Evolutionary conservation across 2,888 invertebrate species (phyloP).

Genomic region (Adelognathus sp.): DNA sequence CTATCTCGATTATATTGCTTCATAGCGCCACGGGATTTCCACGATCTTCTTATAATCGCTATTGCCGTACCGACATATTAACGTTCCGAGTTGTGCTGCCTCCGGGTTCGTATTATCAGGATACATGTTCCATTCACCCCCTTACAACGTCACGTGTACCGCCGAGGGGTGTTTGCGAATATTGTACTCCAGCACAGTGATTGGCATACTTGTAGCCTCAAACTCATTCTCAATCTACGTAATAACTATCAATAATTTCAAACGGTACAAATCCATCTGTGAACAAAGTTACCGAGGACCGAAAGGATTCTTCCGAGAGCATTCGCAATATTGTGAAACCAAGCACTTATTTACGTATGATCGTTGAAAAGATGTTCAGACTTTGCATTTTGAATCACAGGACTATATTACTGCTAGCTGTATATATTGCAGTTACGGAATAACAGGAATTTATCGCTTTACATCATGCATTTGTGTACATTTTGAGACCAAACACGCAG

Average conservation of each 20-base stretch:
- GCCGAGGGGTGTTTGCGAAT: background rate
- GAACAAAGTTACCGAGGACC: too few relatives aligned
- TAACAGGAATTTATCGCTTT: too few relatives aligned
- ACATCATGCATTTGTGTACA: too few relatives aligned
- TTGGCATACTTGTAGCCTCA: background rate
- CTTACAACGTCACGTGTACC: background rate
- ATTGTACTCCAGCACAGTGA: background rate
- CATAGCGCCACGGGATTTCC: conserved; percentile 41
- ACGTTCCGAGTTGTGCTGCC: conserved; percentile 33
- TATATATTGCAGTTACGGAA: too few relatives aligned
- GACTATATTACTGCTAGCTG: too few relatives aligned
- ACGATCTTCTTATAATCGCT: conserved; percentile 50
- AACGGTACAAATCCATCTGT: background rate
- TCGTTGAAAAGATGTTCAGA: too few relatives aligned
- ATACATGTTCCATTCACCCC: conserved; percentile 15
- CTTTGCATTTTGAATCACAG: too few relatives aligned
- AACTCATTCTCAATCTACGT: background rate
- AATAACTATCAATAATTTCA: background rate
- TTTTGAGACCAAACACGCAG: background rate
- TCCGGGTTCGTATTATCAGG: conserved; percentile 28
- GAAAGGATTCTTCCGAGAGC: too few relatives aligned
- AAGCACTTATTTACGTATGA: too few relatives aligned
- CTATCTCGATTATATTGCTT: conserved; percentile 54
- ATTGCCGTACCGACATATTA: conserved; percentile 44
- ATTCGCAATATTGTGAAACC: too few relatives aligned